Conservation (phyloP, 2,113 vertebrate genomes). For the Microcebus ravelobensis region DNA sequence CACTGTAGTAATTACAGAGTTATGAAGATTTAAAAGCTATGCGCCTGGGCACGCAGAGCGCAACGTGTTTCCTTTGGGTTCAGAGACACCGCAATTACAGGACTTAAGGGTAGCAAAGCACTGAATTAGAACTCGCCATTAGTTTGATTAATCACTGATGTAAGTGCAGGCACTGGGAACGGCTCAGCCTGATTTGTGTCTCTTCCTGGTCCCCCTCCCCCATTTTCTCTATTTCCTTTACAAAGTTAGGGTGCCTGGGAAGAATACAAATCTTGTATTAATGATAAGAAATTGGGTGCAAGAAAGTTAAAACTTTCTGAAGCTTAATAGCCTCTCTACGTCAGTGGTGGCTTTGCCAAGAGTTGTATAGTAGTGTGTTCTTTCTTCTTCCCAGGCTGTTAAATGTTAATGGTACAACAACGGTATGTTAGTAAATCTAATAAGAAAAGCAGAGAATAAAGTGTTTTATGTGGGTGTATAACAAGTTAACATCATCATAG, state of each 20-base stretch:
- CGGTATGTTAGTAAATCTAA: constrained; percentile 67
- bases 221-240: constrained; percentile 54
- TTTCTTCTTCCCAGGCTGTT: constrained; percentile 64
- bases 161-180: constrained; percentile 65
- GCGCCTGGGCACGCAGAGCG: constrained; percentile 73
- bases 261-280: constrained; percentile 54
- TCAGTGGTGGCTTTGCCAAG: constrained; percentile 57
- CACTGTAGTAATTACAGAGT: constrained; percentile 80
- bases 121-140: constrained; percentile 78
- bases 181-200: constrained; percentile 64
- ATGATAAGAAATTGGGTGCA: constrained; percentile 56
- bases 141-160: constrained; percentile 80
- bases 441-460: constrained; percentile 63
- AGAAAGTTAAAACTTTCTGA: constrained; percentile 73
- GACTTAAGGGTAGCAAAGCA: constrained; percentile 77
- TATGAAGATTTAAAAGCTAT: constrained; percentile 81
- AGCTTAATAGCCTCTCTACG: constrained; percentile 65
- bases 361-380: constrained; percentile 56
- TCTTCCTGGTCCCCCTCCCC: not conserved
- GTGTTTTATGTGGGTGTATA: constrained; percentile 57
- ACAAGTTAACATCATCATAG: constrained; percentile 42
- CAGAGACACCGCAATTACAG: constrained; percentile 77
- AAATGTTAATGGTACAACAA: constrained; percentile 70
- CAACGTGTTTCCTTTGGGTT: constrained; percentile 79
- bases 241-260: constrained; percentile 29